phyloP scores from a whole-genome alignment of 2,888 invertebrate genomes.

The Syrista parreyssii region DNA sequence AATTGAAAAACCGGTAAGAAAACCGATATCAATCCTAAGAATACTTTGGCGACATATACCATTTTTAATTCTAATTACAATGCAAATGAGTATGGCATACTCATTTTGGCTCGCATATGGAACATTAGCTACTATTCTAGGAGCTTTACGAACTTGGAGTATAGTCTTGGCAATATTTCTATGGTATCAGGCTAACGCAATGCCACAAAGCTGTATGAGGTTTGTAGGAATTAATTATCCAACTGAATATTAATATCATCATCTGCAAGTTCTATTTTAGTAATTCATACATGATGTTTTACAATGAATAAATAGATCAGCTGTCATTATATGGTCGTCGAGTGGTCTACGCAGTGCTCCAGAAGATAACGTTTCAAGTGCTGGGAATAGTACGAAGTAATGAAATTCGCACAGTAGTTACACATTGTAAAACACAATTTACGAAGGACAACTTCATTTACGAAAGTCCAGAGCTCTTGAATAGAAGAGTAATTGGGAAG shows the following conservation, averaged over 20 bases:
- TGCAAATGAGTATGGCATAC: conserved; percentile 66
- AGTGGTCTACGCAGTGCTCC: not conserved
- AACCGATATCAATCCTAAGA: conserved; percentile 38
- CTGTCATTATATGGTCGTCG: not conserved
- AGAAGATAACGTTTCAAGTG: not conserved
- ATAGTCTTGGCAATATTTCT: conserved; percentile 75
- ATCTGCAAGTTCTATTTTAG: not conserved
- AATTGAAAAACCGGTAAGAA: conserved; percentile 45
- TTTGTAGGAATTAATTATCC: conserved; percentile 42
- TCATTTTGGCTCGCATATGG: conserved; percentile 88
- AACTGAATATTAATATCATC: not conserved
- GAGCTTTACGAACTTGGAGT: conserved; percentile 86
- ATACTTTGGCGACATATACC: conserved; percentile 49
- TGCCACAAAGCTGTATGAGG: conserved; percentile 75
- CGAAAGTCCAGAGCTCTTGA: not conserved
- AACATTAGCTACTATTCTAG: conserved; percentile 78
- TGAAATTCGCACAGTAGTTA: not conserved
- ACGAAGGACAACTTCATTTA: not conserved
- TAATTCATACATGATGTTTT: not conserved
- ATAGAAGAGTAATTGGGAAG: not conserved
- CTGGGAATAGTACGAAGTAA: not conserved
- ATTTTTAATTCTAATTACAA: conserved; percentile 47
- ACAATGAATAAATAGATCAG: not conserved
- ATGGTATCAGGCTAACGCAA: conserved; percentile 74
- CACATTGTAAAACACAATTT: not conserved